A percentile compares a stretch with the other conserved stretches of the same genome.
These are phyloP conservation scores for Podarcis lilfordi DNA, from an alignment of 2,797 vertebrate genomes.

Conservation along the genomic window DNA sequence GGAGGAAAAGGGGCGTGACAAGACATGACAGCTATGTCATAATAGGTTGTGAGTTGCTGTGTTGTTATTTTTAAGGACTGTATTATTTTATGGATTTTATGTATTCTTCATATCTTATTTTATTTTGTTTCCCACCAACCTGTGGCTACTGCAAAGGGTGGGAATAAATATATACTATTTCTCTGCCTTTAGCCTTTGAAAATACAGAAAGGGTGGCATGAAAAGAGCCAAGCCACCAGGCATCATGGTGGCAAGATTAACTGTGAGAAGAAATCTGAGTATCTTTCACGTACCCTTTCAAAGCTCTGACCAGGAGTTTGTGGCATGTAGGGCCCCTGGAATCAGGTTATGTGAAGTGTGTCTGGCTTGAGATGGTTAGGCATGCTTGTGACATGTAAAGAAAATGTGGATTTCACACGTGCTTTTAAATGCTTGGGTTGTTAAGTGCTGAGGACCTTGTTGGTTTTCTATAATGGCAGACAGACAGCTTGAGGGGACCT, in stretches of 20 bases:
- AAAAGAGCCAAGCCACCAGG: neutral
- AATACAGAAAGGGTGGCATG: neutral
- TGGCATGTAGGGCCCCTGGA: neutral
- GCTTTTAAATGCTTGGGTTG: neutral
- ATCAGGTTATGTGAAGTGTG: neutral
- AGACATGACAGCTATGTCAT: no score
- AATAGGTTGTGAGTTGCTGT: no score
- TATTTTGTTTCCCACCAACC: no score
- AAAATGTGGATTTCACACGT: neutral
- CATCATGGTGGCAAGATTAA: neutral
- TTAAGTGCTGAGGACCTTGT: neutral
- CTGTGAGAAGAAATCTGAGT: neutral
- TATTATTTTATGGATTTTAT: no score
- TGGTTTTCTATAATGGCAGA: neutral
- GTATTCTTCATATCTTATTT: no score
- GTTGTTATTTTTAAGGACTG: no score
- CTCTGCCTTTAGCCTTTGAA: neutral
- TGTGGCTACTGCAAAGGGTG: no score
- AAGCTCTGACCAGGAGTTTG: neutral
- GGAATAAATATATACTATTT: neutral
- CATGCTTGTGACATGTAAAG: neutral
- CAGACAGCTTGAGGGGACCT: neutral
- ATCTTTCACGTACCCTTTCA: neutral
- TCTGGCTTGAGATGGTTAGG: neutral
- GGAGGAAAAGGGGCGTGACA: no score